Evolutionary conservation across 2,113 vertebrate species (phyloP), one percentile per base, ranked within the genome.

Genomic region (Eidolon helvum): DNA sequence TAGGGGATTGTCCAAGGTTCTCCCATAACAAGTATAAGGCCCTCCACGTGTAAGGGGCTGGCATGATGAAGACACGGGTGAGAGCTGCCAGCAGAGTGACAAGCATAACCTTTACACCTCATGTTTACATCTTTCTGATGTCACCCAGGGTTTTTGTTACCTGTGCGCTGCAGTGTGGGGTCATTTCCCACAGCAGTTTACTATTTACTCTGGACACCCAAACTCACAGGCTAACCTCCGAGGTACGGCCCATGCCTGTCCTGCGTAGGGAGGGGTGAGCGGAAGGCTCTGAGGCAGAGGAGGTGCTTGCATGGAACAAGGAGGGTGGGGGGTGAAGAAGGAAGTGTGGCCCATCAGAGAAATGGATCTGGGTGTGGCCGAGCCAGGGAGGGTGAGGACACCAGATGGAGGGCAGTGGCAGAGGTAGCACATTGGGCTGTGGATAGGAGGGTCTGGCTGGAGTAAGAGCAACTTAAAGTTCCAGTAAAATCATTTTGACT

Each of bases 401-500:
- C 14, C 2, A 26, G 86, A 10, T 0, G 4, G 19, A 65, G 3
- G 7, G 40, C 1, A 0, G 14, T 0, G 14, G 43, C 30, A 68
- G 61, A 40, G 26, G 40, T 2, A 22, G 66, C 2, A 4, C 22
- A 0, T 0, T 5, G 48, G 7, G 43, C 57, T 80, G 24, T 4
- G 10, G 14, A 9, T 0, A 0, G 30, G 7, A 68, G 35, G 7
- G 11, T 38, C 40, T n/a, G 4, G 8, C 35, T 8, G 9, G 35
- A 45, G 21, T 4, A 2, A 1, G 28, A 61, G 28, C 6, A 28
- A 24, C 79, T 40, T 3, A 40, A 86, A 55, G 65, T 30, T 40
- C 11, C 19, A 10, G 24, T 1, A 1, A 26, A 68, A 12, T 12
- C 5, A 0, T 16, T 43, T 61, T 35, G 18, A 30, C 30, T 45